Percentiles rank a stretch among this genome's conserved stretches.
These are phyloP conservation scores for Elanus axillaris DNA, from an alignment of 2,113 vertebrate genomes.

Conservation along the genomic window DNA sequence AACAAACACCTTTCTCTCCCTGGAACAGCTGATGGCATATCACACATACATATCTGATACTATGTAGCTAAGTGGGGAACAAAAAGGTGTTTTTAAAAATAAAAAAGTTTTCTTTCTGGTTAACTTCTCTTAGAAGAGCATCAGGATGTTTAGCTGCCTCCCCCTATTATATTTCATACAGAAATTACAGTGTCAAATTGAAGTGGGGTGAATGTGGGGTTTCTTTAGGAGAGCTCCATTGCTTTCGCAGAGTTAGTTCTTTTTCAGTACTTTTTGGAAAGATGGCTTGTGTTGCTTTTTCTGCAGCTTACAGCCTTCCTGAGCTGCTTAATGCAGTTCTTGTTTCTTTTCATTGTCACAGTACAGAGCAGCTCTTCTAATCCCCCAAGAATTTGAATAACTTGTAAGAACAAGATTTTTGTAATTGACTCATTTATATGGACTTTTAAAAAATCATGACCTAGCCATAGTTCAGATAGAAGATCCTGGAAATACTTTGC, in stretches of 20 bases:
- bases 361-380: not conserved
- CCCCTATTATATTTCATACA: fast-evolving
- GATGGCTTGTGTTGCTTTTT: not conserved
- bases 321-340: not conserved
- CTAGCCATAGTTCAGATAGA: not conserved
- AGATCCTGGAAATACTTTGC: not conserved
- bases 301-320: not conserved
- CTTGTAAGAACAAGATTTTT: not conserved
- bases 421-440: not conserved
- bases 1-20: not conserved
- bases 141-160: not conserved
- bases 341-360: not conserved
- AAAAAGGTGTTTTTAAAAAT: not conserved
- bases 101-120: not conserved
- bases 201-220: no score
- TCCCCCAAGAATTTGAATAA: not conserved
- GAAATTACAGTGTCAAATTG: not conserved
- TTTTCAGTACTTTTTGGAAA: not conserved
- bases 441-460: fast-evolving
- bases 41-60: fast-evolving
- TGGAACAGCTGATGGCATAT: not conserved
- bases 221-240: not conserved
- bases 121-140: not conserved
- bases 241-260: not conserved
- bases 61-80: not conserved